These are phyloP conservation scores for Tipula confusa DNA, from an alignment of 2,888 invertebrate genomes.

Conservation along the genomic window DNA sequence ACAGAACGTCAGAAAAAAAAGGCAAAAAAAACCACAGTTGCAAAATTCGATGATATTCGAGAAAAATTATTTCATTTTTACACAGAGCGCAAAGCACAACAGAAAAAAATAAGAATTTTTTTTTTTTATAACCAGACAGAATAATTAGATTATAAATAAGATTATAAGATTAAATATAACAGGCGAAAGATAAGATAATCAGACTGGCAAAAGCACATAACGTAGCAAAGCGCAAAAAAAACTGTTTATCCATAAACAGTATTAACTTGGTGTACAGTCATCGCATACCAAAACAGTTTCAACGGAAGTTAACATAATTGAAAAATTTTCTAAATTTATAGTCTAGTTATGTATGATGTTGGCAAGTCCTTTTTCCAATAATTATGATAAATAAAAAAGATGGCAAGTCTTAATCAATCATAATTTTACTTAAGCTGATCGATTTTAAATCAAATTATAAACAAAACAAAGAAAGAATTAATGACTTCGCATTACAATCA, in stretches of 20 bases:
- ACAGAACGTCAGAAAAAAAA: background rate
- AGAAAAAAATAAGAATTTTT: background rate
- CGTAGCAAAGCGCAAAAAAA: background rate
- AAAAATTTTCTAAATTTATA: too few relatives aligned
- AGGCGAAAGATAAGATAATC: background rate
- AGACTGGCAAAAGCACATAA: background rate
- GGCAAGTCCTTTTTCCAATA: too few relatives aligned
- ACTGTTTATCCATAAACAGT: background rate
- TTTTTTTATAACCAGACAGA: background rate
- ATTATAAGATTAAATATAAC: constrained; percentile 9
- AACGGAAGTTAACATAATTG: background rate
- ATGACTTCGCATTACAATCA: too few relatives aligned
- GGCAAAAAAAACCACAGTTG: background rate
- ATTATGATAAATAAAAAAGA: too few relatives aligned
- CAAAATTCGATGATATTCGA: background rate
- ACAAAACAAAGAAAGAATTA: too few relatives aligned
- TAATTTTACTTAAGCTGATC: too few relatives aligned
- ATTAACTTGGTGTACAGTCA: background rate
- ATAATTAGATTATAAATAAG: constrained; percentile 14
- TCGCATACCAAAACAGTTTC: background rate
- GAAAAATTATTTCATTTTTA: background rate
- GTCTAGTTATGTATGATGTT: too few relatives aligned
- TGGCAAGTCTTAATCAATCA: too few relatives aligned
- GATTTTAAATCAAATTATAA: too few relatives aligned
- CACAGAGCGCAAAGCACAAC: background rate